Base-by-base conservation (phyloP, 1,140 invertebrate genomes). In the Drosophila funebris region DNA sequence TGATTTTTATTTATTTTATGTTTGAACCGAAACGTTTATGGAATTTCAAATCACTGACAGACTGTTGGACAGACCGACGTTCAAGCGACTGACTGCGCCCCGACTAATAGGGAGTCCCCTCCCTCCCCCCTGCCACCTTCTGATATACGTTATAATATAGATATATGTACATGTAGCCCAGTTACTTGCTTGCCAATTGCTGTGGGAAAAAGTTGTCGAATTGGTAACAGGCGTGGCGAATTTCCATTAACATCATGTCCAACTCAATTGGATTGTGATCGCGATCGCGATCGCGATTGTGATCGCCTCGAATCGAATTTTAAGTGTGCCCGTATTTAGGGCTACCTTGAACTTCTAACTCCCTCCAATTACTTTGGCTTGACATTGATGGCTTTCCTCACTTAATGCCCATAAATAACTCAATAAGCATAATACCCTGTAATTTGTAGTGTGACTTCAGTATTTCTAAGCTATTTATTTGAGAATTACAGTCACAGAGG, bases 1-100 rank as follows among this genome's bases (percentile, higher is more conserved):
- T 88, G 83, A 88, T 88, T 88, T 88, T 88, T 88, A 88, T 88
- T 88, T 88, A 88, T 88, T 88, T 88, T 88, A 88, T 88, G 83
- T 88, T 88, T 82, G 76, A 88, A 88, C 78, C 76, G 69, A 88
- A 88, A 88, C 83, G 83, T 46, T 66, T 52, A 71, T 72, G 83
- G 83, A 88, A 88, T 88, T 57, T 44, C 64, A 88, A 88, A 83
- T 83, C 4, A 13, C 33, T 36, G n/a, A 36, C 33, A 44, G 78
- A 72, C 78, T 62, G 46, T 13, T 4, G 39, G 39, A 41, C 39
- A 14, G 16, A 41, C 39, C 18, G 46, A 18, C 6, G 14, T 13
- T 14, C 7, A 8, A 7, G 22, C 9, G 22, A 31, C 14, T 61
- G 48, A 84, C 78, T 82, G 68, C 70, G 79, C 61, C 73, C 76